These are phyloP conservation scores for Scaeva pyrastri DNA, from an alignment of 2,888 invertebrate species.

Conservation along the genomic window DNA sequence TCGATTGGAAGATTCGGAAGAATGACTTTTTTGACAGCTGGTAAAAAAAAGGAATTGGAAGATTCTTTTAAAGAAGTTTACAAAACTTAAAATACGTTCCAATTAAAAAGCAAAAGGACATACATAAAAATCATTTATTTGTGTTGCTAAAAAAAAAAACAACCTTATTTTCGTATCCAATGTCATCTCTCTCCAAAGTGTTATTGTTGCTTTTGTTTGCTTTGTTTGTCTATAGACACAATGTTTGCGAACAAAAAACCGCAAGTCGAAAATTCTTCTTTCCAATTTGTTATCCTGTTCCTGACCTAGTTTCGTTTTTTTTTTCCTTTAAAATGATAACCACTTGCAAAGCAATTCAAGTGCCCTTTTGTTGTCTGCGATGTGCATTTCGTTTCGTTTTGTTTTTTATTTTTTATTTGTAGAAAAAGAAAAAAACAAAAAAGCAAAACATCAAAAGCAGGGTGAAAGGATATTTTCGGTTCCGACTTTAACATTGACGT, in stretches of 20 bases:
- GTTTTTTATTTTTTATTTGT: too few relatives aligned
- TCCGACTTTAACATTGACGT: constrained; percentile 5
- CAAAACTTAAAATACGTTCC: too few relatives aligned
- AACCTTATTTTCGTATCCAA: not conserved
- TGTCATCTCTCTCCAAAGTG: not conserved
- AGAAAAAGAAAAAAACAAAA: not conserved
- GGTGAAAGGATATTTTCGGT: constrained; percentile 26
- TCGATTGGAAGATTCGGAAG: too few relatives aligned
- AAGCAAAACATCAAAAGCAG: not conserved
- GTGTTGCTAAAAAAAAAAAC: not conserved
- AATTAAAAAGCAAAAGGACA: too few relatives aligned
- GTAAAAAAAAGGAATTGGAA: too few relatives aligned
- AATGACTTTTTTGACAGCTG: too few relatives aligned
- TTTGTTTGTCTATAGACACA: not conserved
- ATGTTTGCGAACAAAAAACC: not conserved
- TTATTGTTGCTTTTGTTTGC: not conserved
- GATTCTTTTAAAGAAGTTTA: too few relatives aligned
- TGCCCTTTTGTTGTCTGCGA: constrained; percentile 12
- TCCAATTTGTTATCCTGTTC: constrained; percentile 25
- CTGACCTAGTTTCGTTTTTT: constrained; percentile 25
- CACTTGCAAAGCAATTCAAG: constrained; percentile 6
- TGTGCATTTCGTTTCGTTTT: not conserved
- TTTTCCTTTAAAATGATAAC: constrained; percentile 20
- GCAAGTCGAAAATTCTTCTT: not conserved
- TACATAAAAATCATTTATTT: not conserved